These are phyloP conservation scores for Brachylomia viminalis DNA, from an alignment of 2,888 invertebrate species.

Conservation along the genomic window DNA sequence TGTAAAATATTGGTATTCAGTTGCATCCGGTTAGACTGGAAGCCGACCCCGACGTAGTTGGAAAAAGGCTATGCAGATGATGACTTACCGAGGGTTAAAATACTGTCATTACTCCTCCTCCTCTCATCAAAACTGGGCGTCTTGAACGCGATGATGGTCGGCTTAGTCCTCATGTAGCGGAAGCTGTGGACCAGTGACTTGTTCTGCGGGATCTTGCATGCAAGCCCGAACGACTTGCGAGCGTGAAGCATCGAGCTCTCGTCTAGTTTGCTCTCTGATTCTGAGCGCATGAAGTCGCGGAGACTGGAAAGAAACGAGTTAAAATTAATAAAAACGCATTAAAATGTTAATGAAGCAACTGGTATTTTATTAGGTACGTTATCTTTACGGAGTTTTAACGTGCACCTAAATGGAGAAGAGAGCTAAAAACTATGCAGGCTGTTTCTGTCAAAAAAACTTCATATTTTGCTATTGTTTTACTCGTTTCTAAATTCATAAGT, in stretches of 20 bases:
- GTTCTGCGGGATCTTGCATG: slow-evolving; percentile 93
- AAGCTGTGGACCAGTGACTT: slow-evolving; percentile 96
- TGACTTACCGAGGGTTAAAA: slow-evolving; percentile 88
- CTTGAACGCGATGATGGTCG: slow-evolving; percentile 96
- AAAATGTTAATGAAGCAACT: neutral
- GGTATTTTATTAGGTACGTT: no score
- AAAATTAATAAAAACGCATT: neutral
- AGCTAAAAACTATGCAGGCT: neutral
- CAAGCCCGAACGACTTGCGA: slow-evolving; percentile 46
- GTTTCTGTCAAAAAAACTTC: no score
- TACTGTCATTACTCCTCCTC: slow-evolving; percentile 89
- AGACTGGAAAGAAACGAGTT: slow-evolving; percentile 85
- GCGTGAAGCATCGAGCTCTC: slow-evolving; percentile 91
- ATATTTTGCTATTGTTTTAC: no score
- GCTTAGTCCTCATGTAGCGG: slow-evolving; percentile 97
- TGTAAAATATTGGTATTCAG: no score
- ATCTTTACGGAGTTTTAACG: no score
- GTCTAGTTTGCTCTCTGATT: slow-evolving; percentile 95
- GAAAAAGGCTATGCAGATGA: no score
- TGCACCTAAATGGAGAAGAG: neutral
- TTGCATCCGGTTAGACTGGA: no score
- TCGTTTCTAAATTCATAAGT: no score
- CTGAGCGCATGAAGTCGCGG: slow-evolving; percentile 93
- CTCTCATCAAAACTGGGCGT: slow-evolving; percentile 94
- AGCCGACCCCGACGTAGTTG: no score